Evolutionary conservation across 2,888 invertebrate species (phyloP), one percentile per base, ranked within the genome.

Genomic region (Glomeris marginata): DNA sequence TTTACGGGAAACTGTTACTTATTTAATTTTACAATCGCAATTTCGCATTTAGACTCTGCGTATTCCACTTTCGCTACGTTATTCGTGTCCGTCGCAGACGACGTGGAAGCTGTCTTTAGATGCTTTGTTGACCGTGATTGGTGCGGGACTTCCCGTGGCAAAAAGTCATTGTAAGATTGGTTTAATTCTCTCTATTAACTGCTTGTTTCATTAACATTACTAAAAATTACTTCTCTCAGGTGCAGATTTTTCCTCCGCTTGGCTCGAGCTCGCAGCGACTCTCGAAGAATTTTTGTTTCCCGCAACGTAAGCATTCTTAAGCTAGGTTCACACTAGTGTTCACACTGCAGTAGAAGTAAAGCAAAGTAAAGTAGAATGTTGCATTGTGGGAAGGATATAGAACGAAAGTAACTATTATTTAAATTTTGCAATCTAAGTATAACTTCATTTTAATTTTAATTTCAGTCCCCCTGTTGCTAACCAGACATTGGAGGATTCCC

Each of bases 281-380:
- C 69, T 97, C 36, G 90, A 95, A 61, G 84, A 86, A 49, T 95
- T 94, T 66, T 74, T 97, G 51, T 97, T 97, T 64, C 84, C 86
- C 8, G 77, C 77, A 62, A 79, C 77, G 83, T 83, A 68, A 66
- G 61, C n/a, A 58, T 38, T 10, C 33, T 45, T 22, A n/a, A n/a
- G n/a, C n/a, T n/a, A n/a, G n/a, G n/a, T n/a, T n/a, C n/a, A n/a
- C n/a, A n/a, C n/a, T n/a, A n/a, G n/a, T n/a, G n/a, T n/a, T n/a
- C n/a, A n/a, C n/a, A n/a, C n/a, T n/a, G n/a, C n/a, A n/a, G n/a
- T n/a, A n/a, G n/a, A n/a, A n/a, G n/a, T n/a, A n/a, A n/a, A n/a
- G n/a, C n/a, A n/a, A n/a, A n/a, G n/a, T n/a, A n/a, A n/a, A n/a
- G n/a, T n/a, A n/a, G n/a, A n/a, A n/a, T n/a, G n/a, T n/a, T n/a